Conservation (phyloP, 30 jellyfish, hydroid and myxozoan genomes). For the Pelagia noctiluca region DNA sequence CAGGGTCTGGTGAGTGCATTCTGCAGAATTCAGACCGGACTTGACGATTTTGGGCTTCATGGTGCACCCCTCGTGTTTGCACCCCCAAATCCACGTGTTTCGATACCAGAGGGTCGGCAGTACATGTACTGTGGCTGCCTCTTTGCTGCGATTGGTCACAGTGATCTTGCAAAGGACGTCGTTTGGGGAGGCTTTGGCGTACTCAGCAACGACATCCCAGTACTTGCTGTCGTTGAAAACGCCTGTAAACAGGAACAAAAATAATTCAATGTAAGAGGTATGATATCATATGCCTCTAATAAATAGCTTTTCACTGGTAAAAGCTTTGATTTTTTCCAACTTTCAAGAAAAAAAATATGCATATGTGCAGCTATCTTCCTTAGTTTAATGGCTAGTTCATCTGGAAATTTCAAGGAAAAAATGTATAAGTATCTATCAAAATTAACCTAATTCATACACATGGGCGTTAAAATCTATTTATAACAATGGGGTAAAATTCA, state of each 20-base stretch:
- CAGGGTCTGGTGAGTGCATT: constrained; percentile 81
- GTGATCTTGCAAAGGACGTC: constrained; percentile 85
- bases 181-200: constrained; percentile 77
- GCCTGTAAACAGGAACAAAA: constrained; percentile 49
- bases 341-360: no score
- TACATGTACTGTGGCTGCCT: constrained; percentile 72
- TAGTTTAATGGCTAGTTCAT: no score
- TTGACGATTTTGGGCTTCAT: constrained; percentile 82
- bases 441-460: no score
- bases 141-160: constrained; percentile 89
- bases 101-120: constrained; percentile 92
- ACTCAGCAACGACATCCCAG: constrained; percentile 91
- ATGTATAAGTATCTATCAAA: no score
- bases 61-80: constrained; percentile 97
- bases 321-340: no score
- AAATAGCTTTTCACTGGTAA: no score
- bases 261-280: not conserved
- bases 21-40: constrained; percentile 59
- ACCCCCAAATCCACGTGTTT: constrained; percentile 99
- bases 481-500: no score
- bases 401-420: no score
- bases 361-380: no score
- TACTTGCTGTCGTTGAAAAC: constrained; percentile 77
- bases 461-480: no score
- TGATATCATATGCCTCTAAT: not conserved